Percentiles rank a stretch among this genome's conserved stretches.
Conservation (phyloP, 92 coral and sea anemone genomes). For the Montipora capitata region DNA sequence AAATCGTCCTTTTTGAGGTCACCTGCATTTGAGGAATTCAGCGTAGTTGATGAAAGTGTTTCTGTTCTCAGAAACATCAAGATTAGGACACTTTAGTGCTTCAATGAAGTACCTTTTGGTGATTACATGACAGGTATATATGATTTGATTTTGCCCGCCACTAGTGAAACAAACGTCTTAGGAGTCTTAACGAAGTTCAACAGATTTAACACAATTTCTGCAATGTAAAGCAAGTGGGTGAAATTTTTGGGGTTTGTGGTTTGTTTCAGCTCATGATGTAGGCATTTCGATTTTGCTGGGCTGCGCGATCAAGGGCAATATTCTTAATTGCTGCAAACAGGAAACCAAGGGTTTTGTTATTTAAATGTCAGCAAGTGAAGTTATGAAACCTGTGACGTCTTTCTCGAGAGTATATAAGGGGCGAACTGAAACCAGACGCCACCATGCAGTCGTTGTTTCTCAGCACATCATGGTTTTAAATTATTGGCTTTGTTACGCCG, state of each 20-base stretch:
- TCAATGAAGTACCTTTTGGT: too few species aligned
- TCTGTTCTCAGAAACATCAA: too few species aligned
- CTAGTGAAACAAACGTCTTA: too few species aligned
- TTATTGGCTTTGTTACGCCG: not conserved
- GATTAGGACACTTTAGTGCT: too few species aligned
- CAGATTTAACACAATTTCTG: not conserved
- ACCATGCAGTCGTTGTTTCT: slow-evolving; percentile 10
- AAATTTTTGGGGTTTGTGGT: not conserved
- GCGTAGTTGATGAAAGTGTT: too few species aligned
- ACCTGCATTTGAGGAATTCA: too few species aligned
- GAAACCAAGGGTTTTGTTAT: slow-evolving; percentile 26
- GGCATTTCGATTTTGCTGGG: not conserved
- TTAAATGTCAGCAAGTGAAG: not conserved
- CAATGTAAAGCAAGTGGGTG: not conserved
- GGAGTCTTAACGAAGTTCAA: not conserved
- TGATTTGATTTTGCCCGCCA: too few species aligned
- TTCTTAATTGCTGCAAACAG: slow-evolving; percentile 22
- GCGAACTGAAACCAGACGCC: not conserved
- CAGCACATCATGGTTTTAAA: too few species aligned
- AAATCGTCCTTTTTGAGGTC: too few species aligned
- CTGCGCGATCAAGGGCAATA: slow-evolving; percentile 13
- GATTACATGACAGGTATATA: too few species aligned
- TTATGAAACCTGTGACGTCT: slow-evolving; percentile 5
- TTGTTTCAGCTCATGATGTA: not conserved
- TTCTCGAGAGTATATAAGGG: not conserved